Conservation (phyloP, 2,113 vertebrate genomes). For the Calonectris borealis region DNA sequence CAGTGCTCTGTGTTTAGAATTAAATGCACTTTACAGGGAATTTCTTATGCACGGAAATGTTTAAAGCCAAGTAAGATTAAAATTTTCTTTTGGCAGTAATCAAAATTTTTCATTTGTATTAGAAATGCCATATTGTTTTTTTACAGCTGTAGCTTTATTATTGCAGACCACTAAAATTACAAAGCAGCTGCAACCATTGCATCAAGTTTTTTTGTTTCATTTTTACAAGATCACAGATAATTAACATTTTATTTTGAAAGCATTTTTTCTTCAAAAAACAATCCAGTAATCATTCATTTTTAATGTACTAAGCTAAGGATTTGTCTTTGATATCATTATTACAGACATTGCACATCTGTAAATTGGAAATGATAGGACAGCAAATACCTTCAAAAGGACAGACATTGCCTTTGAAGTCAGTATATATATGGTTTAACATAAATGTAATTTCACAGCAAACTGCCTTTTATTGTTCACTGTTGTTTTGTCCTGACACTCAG, state of each 20-base stretch:
- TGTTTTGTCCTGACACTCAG: conserved; percentile 20
- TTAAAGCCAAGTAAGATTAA: background rate
- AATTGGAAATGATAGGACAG: conserved; percentile 39
- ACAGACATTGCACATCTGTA: conserved; percentile 19
- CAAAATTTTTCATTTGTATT: background rate
- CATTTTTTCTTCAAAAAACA: background rate
- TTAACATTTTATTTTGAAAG: conserved; percentile 35
- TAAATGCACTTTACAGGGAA: background rate
- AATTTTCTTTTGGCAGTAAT: background rate
- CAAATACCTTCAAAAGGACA: conserved; percentile 54
- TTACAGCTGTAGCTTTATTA: background rate
- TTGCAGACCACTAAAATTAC: background rate
- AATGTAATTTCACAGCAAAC: conserved; percentile 60
- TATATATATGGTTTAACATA: conserved; percentile 31
- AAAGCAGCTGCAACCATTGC: background rate
- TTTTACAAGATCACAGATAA: conserved; percentile 45
- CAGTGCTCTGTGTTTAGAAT: background rate
- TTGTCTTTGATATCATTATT: conserved; percentile 43
- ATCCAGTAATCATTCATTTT: conserved; percentile 42
- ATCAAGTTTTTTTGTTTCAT: conserved; percentile 4
- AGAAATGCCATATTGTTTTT: background rate
- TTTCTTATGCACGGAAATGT: background rate
- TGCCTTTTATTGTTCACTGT: conserved; percentile 50
- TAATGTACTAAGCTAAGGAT: conserved; percentile 24
- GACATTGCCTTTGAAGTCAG: conserved; percentile 39